Base-by-base conservation (phyloP, 2,888 invertebrate genomes). In the Drosophila cracens region DNA sequence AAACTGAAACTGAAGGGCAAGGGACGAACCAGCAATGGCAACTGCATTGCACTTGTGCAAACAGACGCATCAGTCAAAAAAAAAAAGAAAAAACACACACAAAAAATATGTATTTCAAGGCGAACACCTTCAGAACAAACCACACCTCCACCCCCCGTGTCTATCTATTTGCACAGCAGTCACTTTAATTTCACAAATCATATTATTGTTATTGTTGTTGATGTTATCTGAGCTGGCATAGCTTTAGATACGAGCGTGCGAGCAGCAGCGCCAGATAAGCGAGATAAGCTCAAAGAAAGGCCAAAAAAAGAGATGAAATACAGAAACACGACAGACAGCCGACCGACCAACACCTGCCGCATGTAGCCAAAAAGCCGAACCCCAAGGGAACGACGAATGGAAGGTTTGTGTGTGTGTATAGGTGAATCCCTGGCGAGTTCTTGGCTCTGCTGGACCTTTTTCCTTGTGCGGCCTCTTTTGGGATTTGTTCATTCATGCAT, bases 401-500 rank as follows among this genome's bases (percentile, higher is more conserved):
- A n/a, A 31, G 46, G 51, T 27, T 21, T 21, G 11, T 48, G 25
- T n/a, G 43, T 33, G 10, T 27, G 43, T 29, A 16, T 49, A 27
- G 33, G 40, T 27, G 33, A 36, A 62, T 29, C 49, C 43, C 60
- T 54, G 21, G 10, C 38, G n/a, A 21, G 27, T 53, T 54, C 29
- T 51, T 21, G 16, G 31, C 52, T 33, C 33, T 52, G 25, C 48
- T 59, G 58, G 29, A 38, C 46, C 56, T 61, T 63, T 58, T 61
- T 40, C 33, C 57, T 31, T 58, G 68, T 72, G 46, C 66, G 61
- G 61, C 27, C 52, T 68, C 62, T 71, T 78, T 78, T 67, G 67
- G 66, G 67, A 70, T 69, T 71, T 76, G 70, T 75, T 79, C 74
- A 81, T 78, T 81, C 79, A 82, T 81, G 79, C 75, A 82, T 74